Evolutionary conservation across 2,888 invertebrate genomes (phyloP), one percentile per base, ranked within the genome.

Genomic region (Acleris laterana): DNA sequence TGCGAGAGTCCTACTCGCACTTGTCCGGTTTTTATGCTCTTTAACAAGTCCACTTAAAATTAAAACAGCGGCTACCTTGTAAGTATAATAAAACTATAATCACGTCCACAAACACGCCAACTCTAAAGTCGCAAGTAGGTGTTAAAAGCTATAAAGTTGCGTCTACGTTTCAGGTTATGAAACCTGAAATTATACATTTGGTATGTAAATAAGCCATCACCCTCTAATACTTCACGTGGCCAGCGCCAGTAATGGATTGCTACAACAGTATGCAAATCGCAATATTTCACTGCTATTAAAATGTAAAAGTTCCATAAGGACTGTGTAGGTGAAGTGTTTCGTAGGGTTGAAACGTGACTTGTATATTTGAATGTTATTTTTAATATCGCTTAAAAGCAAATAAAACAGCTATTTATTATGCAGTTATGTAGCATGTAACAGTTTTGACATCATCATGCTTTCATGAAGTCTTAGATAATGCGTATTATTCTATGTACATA

Each of bases 231-330:
- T 66, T 69, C 69, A 61, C 58, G 63, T 44, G 61, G 70, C 71
- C 69, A 72, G 68, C 70, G 69, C 64, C 75, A 74, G 79, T 85
- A 85, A 85, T 83, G 79, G 81, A 84, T 86, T 82, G 82, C 83
- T 75, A 72, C 77, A 78, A 77, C 79, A 82, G 78, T 86, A 88
- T 88, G 88, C 80, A 87, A 87, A 88, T 85, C 75, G 76, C 75
- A 79, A 76, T 83, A 85, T 85, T 83, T 83, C 75, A 70, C 82
- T 77, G 79, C 84, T 83, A 88, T 86, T 86, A 84, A 85, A 87
- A 85, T 72, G 75, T 77, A 79, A 83, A 86, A 85, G 82, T 66
- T 61, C 62, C 66, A 62, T 66, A 83, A 84, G 75, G 77, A 79
- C 78, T 77, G 78, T 81, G 83, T 81, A 79, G 75, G 68, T 71